A percentile compares a stretch with the other conserved stretches of the same genome.
Conservation (phyloP, 2,113 vertebrate species). For the Limnothrissa miodon region DNA sequence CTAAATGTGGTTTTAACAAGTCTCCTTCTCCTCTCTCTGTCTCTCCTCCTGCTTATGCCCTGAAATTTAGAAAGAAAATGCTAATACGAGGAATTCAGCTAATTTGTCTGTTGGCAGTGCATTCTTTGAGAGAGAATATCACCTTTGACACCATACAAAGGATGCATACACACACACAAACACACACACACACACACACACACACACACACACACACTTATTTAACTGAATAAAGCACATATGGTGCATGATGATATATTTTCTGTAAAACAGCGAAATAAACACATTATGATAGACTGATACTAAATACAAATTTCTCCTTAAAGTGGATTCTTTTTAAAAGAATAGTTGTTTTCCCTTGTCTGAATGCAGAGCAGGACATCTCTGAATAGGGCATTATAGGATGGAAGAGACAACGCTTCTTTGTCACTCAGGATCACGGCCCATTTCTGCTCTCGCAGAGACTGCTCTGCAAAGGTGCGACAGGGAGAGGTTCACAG, state of each 20-base stretch:
- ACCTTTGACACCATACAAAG: background rate
- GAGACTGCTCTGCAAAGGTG: background rate
- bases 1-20: background rate
- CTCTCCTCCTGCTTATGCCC: background rate
- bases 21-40: background rate
- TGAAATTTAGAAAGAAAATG: background rate
- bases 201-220: slow-evolving; percentile 19
- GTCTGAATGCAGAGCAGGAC: too few species aligned
- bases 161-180: background rate
- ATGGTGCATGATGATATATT: too few species aligned
- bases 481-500: background rate
- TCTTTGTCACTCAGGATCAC: background rate
- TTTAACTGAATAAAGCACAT: too few species aligned
- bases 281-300: background rate
- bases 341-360: too few species aligned
- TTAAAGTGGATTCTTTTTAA: background rate
- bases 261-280: too few species aligned
- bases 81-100: background rate
- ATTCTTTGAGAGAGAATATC: background rate
- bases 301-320: background rate
- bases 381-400: too few species aligned
- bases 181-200: slow-evolving; percentile 22
- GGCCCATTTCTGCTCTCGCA: background rate
- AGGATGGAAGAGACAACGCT: background rate
- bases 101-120: background rate